These are phyloP conservation scores for Drosophila antonietae DNA, from an alignment of 2,888 invertebrate genomes.

Conservation along the genomic window DNA sequence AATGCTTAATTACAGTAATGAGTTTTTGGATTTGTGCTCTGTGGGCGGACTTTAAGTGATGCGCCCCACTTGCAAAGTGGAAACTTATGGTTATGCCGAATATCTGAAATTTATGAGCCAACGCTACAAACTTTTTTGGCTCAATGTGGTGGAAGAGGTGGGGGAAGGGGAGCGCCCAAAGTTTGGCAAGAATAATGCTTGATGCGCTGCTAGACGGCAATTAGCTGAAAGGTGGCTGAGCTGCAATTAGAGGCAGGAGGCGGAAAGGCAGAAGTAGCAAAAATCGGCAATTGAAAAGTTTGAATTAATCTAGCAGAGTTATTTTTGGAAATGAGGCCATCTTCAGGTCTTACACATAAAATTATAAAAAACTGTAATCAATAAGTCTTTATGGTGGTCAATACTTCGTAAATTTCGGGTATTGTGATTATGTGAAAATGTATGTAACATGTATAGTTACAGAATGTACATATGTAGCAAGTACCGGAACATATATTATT, in stretches of 20 bases:
- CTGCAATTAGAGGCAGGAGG: neutral
- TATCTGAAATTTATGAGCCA: slow-evolving; percentile 72
- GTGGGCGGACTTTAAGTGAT: slow-evolving; percentile 27
- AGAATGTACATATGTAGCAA: no score
- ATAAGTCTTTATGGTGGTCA: neutral
- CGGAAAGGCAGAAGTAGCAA: neutral
- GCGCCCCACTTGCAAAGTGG: slow-evolving; percentile 39
- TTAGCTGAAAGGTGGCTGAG: slow-evolving; percentile 49
- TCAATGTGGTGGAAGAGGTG: neutral
- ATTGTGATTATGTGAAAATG: no score
- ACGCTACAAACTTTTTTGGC: slow-evolving; percentile 58
- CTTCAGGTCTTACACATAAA: neutral
- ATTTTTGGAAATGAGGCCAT: neutral
- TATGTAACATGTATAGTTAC: no score
- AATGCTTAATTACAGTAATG: slow-evolving; percentile 72
- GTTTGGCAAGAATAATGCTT: slow-evolving; percentile 38
- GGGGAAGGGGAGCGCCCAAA: slow-evolving; percentile 30
- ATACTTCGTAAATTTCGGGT: neutral
- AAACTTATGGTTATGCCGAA: slow-evolving; percentile 68
- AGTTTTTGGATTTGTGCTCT: slow-evolving; percentile 64
- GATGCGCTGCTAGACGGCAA: slow-evolving; percentile 38
- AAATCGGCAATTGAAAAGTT: slow-evolving; percentile 8
- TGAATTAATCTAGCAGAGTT: neutral
- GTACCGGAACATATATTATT: no score
- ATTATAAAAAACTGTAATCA: neutral